Percentiles rank a stretch among this genome's conserved stretches.
These are phyloP conservation scores for Congeria kusceri DNA, from an alignment of 2,888 invertebrate species.

Conservation along the genomic window DNA sequence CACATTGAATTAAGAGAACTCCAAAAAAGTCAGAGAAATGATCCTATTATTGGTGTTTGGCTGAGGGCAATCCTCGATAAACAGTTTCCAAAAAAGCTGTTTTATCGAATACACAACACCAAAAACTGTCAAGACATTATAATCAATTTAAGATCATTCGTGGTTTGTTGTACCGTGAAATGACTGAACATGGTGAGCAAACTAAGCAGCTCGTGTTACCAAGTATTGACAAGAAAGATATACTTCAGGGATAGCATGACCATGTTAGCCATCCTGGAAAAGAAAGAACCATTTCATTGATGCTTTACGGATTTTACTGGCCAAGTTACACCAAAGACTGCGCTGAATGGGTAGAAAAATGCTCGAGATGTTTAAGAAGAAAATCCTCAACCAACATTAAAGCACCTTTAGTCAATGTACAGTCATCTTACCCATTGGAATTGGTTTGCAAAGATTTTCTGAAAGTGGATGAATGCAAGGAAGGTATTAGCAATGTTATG, in stretches of 20 bases:
- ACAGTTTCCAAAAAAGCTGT: slow-evolving; percentile 5
- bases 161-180: slow-evolving; percentile 22
- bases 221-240: neutral
- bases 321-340: slow-evolving; percentile 9
- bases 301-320: slow-evolving; percentile 16
- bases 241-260: slow-evolving; percentile 6
- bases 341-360: neutral
- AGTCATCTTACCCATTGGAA: slow-evolving; percentile 18
- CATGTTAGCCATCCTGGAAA: slow-evolving; percentile 13
- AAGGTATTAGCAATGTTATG: slow-evolving; percentile 15
- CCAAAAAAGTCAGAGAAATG: slow-evolving; percentile 5
- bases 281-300: neutral
- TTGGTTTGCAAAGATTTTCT: slow-evolving; percentile 24
- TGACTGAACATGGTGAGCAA: neutral
- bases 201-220: slow-evolving; percentile 5
- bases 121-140: neutral
- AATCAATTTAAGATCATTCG: slow-evolving; percentile 9
- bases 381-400: slow-evolving; percentile 1
- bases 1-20: slow-evolving; percentile 6
- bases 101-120: neutral
- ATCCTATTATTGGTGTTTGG: slow-evolving; percentile 16
- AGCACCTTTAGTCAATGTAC: slow-evolving; percentile 4
- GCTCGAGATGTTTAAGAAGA: neutral
- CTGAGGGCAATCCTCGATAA: slow-evolving; percentile 12
- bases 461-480: slow-evolving; percentile 12